phyloP scores from a whole-genome alignment of 2,888 invertebrate genomes.

The Nomada lathburiana region DNA sequence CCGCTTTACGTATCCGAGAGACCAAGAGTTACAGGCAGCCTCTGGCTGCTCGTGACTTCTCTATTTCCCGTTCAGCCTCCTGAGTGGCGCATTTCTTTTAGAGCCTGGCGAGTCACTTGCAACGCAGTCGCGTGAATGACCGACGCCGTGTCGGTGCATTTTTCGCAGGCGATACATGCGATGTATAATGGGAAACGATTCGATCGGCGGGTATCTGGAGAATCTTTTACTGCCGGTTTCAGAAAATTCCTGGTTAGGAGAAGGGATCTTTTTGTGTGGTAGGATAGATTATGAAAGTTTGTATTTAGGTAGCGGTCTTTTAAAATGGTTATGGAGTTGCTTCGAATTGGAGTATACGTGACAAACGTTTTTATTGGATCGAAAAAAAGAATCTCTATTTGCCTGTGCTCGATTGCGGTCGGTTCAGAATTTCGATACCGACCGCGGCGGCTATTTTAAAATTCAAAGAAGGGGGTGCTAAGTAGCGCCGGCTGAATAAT shows the following conservation, averaged over 20 bases:
- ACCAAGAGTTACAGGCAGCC: neutral
- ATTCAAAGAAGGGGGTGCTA: neutral
- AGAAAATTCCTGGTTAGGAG: neutral
- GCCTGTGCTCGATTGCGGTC: too few species aligned
- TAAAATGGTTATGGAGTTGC: neutral
- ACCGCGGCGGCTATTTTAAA: neutral
- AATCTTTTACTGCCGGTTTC: neutral
- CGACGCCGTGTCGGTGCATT: constrained; percentile 10
- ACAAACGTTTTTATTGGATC: neutral
- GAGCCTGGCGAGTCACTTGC: neutral
- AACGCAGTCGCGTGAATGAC: constrained; percentile 29
- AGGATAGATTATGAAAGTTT: too few species aligned
- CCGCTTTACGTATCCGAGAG: constrained; percentile 43
- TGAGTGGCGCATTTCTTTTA: constrained; percentile 11
- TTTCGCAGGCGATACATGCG: constrained; percentile 11
- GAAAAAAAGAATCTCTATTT: too few species aligned
- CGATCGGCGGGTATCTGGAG: neutral
- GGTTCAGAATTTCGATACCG: too few species aligned
- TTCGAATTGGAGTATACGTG: neutral
- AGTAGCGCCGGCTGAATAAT: constrained; percentile 2
- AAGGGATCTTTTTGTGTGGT: too few species aligned
- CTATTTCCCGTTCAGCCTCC: constrained; percentile 20
- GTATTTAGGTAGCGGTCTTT: too few species aligned
- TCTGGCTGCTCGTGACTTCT: constrained; percentile 16
- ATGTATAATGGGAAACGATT: constrained; percentile 11